A percentile compares a stretch with the other conserved stretches of the same genome.
Conservation (phyloP, 2,113 vertebrate genomes). For the Thalassoma bifasciatum region DNA sequence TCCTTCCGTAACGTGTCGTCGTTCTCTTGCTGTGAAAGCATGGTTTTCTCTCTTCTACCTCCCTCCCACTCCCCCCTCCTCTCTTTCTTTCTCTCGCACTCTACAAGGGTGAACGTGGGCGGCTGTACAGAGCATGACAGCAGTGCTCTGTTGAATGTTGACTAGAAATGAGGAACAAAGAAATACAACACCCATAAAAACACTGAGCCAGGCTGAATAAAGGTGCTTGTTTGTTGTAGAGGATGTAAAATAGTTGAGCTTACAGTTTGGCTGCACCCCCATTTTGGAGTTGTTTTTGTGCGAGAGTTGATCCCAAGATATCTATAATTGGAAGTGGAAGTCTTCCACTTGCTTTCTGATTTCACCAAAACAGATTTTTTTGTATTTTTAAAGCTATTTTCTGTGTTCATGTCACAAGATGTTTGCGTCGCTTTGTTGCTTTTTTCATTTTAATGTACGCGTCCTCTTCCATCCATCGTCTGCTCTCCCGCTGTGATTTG, state of each 20-base stretch:
- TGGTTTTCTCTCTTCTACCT: conserved; percentile 70
- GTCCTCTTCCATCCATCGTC: conserved; percentile 49
- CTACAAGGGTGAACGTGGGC: conserved; percentile 78
- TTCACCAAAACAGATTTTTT: neutral
- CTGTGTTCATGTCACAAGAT: conserved; percentile 33
- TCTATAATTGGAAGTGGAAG: conserved; percentile 26
- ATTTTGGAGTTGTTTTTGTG: conserved; percentile 39
- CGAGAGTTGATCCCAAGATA: neutral
- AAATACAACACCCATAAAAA: conserved; percentile 68
- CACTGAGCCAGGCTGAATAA: conserved; percentile 49
- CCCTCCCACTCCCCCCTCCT: conserved; percentile 6
- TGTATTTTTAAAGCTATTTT: conserved; percentile 18
- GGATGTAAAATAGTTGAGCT: conserved; percentile 19
- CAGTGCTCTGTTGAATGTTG: conserved; percentile 77
- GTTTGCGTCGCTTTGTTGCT: conserved; percentile 57
- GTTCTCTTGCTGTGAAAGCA: conserved; percentile 67
- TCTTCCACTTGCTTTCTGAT: neutral
- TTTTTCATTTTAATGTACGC: conserved; percentile 48
- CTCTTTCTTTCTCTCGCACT: conserved; percentile 47
- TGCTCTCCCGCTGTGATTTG: conserved; percentile 66
- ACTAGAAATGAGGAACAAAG: conserved; percentile 73
- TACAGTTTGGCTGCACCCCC: conserved; percentile 9
- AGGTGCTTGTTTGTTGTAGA: conserved; percentile 47
- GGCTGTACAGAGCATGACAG: conserved; percentile 78
- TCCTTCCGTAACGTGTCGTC: conserved; percentile 73